Base-by-base conservation (phyloP, 2,888 invertebrate genomes). In the Rambutsinella grinnellia region DNA sequence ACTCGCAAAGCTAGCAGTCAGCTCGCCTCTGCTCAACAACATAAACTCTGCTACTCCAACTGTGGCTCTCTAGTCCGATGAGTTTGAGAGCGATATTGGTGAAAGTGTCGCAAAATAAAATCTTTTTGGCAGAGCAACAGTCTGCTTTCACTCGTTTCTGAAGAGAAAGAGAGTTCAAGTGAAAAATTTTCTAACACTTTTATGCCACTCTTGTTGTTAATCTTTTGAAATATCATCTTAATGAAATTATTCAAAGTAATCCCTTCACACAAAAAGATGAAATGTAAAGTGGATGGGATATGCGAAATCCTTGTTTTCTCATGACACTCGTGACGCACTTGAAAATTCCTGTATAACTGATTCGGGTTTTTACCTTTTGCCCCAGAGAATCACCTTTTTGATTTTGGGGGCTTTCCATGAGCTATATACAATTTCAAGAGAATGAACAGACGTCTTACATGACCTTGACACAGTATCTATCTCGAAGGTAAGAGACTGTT, bases 381-480 rank as follows among this genome's bases (percentile, higher is more conserved):
- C 36, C 36, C 36, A 36, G 36, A 36, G 36, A 36, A 36, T 36
- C 36, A 5, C 36, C 13, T 36, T 36, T 36, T 36, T 36, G 36
- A 36, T 36, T 36, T 36, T 36, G 13, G 36, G 5, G 13, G 13
- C 6, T 36, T 8, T 36, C 36, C 36, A 54, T 8, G 54, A 3
- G 19, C 49, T 19, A 54, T 60, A 23, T 69, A 28, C 17, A 46
- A 36, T 51, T 17, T 46, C 24, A 56, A 21, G 53, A 61, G 46
- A 17, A 27, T n/a, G 26, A 49, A 44, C 72, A 53, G 51, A 75
- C 67, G 75, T 68, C 46, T 56, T 24, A 26, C 21, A 8, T 63
- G 76, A 76, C 76, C 76, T 76, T 76, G 76, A 69, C 76, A 76
- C 69, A 69, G 69, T 76, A 76, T 76, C 67, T 68, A 27, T 60